Conservation (phyloP, 2,888 invertebrate genomes). For the Cryptocheilus praepositus region DNA sequence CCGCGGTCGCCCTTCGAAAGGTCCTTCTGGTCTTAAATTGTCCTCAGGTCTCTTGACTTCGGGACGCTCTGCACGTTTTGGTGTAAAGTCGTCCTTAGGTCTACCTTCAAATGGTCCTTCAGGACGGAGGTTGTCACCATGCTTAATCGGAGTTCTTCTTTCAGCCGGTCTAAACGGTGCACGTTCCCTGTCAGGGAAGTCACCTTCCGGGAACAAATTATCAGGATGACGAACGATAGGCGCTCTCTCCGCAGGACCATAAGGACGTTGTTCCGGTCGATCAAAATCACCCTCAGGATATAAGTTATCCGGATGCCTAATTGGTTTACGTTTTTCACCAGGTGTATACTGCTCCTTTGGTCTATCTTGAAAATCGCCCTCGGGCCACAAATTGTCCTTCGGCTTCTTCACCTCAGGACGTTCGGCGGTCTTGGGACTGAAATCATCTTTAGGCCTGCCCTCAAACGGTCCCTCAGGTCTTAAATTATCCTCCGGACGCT, state of each 20-base stretch:
- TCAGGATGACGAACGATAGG: conserved; percentile 75
- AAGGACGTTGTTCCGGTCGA: conserved; percentile 72
- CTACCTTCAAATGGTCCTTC: conserved; percentile 78
- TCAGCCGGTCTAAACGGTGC: conserved; percentile 43
- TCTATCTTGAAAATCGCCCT: conserved; percentile 63
- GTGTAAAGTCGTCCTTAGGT: conserved; percentile 72
- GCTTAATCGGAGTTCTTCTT: conserved; percentile 73
- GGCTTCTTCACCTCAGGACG: conserved; percentile 61
- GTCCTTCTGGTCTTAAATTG: conserved; percentile 79
- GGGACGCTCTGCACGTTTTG: conserved; percentile 75
- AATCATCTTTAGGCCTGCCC: conserved; percentile 72
- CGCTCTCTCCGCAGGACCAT: conserved; percentile 70
- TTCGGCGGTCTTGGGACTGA: conserved; percentile 70
- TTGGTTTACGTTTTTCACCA: conserved; percentile 49
- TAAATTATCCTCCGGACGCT: conserved; percentile 74
- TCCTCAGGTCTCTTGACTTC: conserved; percentile 77
- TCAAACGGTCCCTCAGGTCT: conserved; percentile 76
- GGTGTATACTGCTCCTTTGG: conserved; percentile 71
- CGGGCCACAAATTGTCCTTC: conserved; percentile 71
- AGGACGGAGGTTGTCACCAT: conserved; percentile 78
- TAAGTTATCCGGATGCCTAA: conserved; percentile 73
- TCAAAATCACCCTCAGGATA: conserved; percentile 79
- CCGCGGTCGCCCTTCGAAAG: conserved; percentile 77
- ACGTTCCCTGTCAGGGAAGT: conserved; percentile 60
- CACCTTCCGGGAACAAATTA: conserved; percentile 75